phyloP scores from a whole-genome alignment of 2,888 invertebrate species.

The Lampropteryx suffumata region DNA sequence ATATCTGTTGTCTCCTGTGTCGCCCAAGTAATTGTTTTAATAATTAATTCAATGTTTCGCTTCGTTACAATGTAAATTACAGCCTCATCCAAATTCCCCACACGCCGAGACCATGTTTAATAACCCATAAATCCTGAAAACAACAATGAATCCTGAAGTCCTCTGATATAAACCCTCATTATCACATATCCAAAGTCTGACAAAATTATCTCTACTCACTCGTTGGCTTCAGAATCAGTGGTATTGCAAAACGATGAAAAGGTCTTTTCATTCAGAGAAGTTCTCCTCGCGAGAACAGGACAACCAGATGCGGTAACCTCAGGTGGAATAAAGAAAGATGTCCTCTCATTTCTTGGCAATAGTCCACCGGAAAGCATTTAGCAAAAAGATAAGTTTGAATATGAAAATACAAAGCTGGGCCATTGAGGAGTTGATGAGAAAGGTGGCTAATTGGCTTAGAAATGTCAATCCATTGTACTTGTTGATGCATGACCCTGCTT shows the following conservation, averaged over 20 bases:
- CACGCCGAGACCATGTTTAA: constrained; percentile 15
- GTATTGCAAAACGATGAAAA: constrained; percentile 76
- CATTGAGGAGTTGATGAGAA: constrained; percentile 64
- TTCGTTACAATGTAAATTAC: constrained; percentile 1
- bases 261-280: constrained; percentile 76
- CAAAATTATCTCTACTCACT: constrained; percentile 73
- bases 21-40: too few relatives aligned
- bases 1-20: too few relatives aligned
- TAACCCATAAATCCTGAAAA: constrained; percentile 18
- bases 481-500: background rate
- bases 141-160: constrained; percentile 21
- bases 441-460: constrained; percentile 61
- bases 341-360: constrained; percentile 77
- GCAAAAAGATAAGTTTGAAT: constrained; percentile 69
- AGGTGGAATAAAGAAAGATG: constrained; percentile 48
- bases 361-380: constrained; percentile 79
- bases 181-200: constrained; percentile 43
- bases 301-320: constrained; percentile 35
- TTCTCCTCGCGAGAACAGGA: constrained; percentile 58
- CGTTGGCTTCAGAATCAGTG: constrained; percentile 65
- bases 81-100: constrained; percentile 5
- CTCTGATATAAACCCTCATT: constrained; percentile 21
- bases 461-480: constrained; percentile 44
- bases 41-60: background rate
- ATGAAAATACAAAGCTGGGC: constrained; percentile 69